Percentiles rank a stretch among this genome's conserved stretches.
phyloP scores from a whole-genome alignment of 2,113 vertebrate species.

The Aramus guarauna region DNA sequence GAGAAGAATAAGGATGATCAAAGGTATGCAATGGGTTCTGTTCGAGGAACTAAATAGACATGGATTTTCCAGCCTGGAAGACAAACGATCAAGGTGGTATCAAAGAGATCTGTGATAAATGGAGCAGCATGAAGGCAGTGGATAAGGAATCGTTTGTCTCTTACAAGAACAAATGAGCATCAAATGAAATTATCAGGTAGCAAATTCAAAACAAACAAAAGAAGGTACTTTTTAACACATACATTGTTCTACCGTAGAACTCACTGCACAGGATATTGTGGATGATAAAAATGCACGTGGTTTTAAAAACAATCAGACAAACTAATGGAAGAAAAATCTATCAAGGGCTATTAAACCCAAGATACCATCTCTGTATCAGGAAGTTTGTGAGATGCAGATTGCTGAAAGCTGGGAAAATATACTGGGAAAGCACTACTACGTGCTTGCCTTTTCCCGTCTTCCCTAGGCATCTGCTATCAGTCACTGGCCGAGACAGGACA shows the following conservation, averaged over 20 bases:
- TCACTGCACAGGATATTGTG: neutral
- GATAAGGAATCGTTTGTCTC: conserved; percentile 36
- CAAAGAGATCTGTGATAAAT: conserved; percentile 51
- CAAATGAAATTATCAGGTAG: conserved; percentile 19
- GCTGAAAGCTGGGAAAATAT: conserved; percentile 41
- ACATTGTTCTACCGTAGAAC: neutral
- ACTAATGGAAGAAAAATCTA: conserved; percentile 53
- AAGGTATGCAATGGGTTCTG: conserved; percentile 30
- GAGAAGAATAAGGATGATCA: conserved; percentile 39
- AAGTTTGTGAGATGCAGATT: conserved; percentile 54
- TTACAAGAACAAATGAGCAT: conserved; percentile 23
- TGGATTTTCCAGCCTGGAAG: conserved; percentile 34
- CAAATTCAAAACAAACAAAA: conserved; percentile 28
- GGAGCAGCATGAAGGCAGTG: neutral
- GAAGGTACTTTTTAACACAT: neutral
- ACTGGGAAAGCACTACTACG: neutral
- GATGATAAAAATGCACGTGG: neutral
- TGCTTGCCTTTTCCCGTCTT: neutral
- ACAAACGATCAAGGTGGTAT: conserved; percentile 37
- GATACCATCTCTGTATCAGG: conserved; percentile 55
- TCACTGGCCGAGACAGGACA: neutral
- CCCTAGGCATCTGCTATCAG: neutral
- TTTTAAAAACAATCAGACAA: conserved; percentile 29
- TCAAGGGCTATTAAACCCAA: conserved; percentile 6
- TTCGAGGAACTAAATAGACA: conserved; percentile 14